Percentiles rank a stretch among this genome's conserved stretches.
These are phyloP conservation scores for Cremastobaeus sp. DNA, from an alignment of 2,888 invertebrate genomes.

Conservation along the genomic window DNA sequence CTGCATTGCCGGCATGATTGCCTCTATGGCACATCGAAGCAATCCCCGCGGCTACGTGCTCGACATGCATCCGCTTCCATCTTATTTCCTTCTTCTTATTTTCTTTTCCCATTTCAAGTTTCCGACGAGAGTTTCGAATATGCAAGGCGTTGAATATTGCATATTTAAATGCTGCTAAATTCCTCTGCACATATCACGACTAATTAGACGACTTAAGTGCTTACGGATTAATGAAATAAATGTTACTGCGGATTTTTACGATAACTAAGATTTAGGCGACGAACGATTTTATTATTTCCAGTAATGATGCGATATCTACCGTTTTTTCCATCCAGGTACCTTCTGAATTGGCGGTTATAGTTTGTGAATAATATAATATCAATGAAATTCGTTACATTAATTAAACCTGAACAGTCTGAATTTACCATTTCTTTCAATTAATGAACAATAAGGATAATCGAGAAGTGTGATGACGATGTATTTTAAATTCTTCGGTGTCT, in stretches of 20 bases:
- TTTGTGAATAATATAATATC: too few relatives aligned
- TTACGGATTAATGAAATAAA: slow-evolving; percentile 63
- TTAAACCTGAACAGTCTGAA: too few relatives aligned
- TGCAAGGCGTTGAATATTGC: slow-evolving; percentile 70
- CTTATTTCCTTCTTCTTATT: slow-evolving; percentile 63
- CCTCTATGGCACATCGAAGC: slow-evolving; percentile 78
- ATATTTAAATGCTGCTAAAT: slow-evolving; percentile 71
- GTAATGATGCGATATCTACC: too few relatives aligned
- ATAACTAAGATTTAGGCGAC: neutral
- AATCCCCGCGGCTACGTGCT: slow-evolving; percentile 78
- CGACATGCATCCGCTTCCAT: slow-evolving; percentile 76
- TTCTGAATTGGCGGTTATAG: too few relatives aligned
- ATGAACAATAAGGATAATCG: too few relatives aligned
- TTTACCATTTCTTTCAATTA: too few relatives aligned
- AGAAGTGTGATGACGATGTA: slow-evolving; percentile 6
- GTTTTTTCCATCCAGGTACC: too few relatives aligned
- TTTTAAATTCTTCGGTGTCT: slow-evolving; percentile 2
- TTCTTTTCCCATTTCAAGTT: slow-evolving; percentile 57
- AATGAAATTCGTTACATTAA: too few relatives aligned
- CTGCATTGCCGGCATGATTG: slow-evolving; percentile 77
- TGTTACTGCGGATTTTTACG: slow-evolving; percentile 17
- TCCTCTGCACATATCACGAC: slow-evolving; percentile 66
- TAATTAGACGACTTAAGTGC: slow-evolving; percentile 70
- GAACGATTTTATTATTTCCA: too few relatives aligned
- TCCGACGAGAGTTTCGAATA: slow-evolving; percentile 68